Evolutionary conservation across 2,113 vertebrate genomes (phyloP), one percentile per base, ranked within the genome.

Genomic region (Rutilus rutilus): DNA sequence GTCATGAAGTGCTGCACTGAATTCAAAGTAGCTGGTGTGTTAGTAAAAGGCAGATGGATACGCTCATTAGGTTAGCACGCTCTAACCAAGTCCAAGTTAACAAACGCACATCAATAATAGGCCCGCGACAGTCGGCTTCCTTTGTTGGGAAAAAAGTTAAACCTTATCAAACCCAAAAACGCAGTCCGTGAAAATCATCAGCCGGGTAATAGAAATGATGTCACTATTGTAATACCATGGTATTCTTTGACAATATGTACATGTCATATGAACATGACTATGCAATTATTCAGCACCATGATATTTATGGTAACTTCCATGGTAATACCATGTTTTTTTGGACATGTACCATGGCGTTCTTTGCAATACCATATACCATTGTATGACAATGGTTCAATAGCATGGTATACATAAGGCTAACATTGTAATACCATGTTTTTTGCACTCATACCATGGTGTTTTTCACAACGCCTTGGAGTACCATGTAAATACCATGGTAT

Each of bases 11-110:
- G 85, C 82, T 82, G 82, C 47, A 39, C 78, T 81, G 84, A 88
- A 92, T 89, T 90, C 87, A 79, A 83, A 90, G 85, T 86, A 88
- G 91, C 85, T 86, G 75, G 86, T 85, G 88, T 64, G 85, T 89
- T 69, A 57, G 62, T 65, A 54, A 69, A 64, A 85, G 71, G 67
- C 83, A 89, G 84, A 83, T 80, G 85, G 85, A 85, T 79, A 57
- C 19, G 45, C 86, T 77, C 47, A 74, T 81, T 87, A 64, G 82
- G 54, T 75, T 75, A 57, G 52, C 21, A 39, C 15, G 62, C 67
- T 83, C 69, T 75, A 11, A 75, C 74, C 59, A 85, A 75, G 54
- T 60, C n/a, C 83, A 50, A 78, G 57, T 75, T 76, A 74, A 84
- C 50, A 84, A 59, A 62, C 7, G 12, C 71, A 73, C 54, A 74